Evolutionary conservation across 2,888 invertebrate species (phyloP).

Genomic region (Allygus modestus): DNA sequence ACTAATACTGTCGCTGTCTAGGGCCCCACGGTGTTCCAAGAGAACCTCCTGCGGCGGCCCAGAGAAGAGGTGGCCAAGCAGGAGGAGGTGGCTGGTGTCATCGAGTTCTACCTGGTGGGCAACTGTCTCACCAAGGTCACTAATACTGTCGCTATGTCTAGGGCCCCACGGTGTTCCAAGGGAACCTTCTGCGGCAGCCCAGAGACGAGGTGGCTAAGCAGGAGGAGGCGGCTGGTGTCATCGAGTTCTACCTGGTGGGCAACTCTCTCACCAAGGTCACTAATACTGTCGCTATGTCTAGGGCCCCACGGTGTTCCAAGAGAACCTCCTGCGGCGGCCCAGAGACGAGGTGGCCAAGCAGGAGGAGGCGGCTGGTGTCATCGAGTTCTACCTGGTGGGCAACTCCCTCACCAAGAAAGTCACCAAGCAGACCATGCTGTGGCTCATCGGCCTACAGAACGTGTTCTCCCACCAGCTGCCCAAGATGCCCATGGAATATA

Average conservation of each 20-base stretch:
- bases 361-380: constrained; percentile 92
- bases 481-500: constrained; percentile 98
- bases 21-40: too few relatives aligned
- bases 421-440: constrained; percentile 93
- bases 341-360: constrained; percentile 92
- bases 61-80: too few relatives aligned
- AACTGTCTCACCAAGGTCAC: too few relatives aligned
- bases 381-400: constrained; percentile 95
- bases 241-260: constrained; percentile 95
- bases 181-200: constrained; percentile 75
- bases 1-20: too few relatives aligned
- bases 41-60: too few relatives aligned
- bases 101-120: too few relatives aligned
- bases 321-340: constrained; percentile 75
- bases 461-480: constrained; percentile 97
- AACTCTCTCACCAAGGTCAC: constrained; percentile 90
- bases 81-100: too few relatives aligned
- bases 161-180: constrained; percentile 81
- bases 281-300: too few relatives aligned
- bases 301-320: constrained; percentile 81
- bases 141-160: too few relatives aligned
- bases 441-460: constrained; percentile 95
- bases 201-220: constrained; percentile 92
- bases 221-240: constrained; percentile 92
- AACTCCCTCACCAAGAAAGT: constrained; percentile 91